These are phyloP conservation scores for Cossypha dichroa DNA, from an alignment of 2,797 vertebrate genomes.

Conservation along the genomic window DNA sequence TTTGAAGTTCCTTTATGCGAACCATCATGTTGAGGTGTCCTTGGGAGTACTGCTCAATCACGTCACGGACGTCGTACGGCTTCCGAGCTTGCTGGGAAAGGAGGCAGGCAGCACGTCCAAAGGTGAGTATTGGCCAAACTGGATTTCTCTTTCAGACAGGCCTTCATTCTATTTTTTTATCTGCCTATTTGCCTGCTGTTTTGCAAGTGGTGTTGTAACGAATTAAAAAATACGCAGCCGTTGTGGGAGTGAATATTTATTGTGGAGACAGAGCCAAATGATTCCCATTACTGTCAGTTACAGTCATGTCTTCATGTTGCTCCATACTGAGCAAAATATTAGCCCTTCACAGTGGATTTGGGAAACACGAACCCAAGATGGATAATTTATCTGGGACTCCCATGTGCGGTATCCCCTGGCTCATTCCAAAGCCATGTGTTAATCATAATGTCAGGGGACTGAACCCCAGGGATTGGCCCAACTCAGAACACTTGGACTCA, in stretches of 20 bases:
- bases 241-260: not conserved
- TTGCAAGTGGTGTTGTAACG: not conserved
- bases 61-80: constrained; percentile 78
- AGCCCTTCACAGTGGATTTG: not conserved
- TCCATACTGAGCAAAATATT: constrained; percentile 27
- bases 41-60: constrained; percentile 84
- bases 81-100: constrained; percentile 80
- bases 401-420: not conserved
- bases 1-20: constrained; percentile 83
- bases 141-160: not conserved
- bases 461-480: not conserved
- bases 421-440: not conserved
- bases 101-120: not conserved
- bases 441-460: not conserved
- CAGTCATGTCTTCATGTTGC: not conserved
- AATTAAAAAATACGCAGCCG: not conserved
- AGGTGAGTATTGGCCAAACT: not conserved
- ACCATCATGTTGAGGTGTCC: constrained; percentile 85
- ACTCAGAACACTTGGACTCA: not conserved
- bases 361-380: not conserved
- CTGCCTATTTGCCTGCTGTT: not conserved
- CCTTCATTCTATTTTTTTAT: not conserved
- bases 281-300: not conserved
- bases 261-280: not conserved
- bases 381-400: not conserved